Evolutionary conservation across 2,113 vertebrate species (phyloP), one percentile per base, ranked within the genome.

Genomic region (Riparia riparia): DNA sequence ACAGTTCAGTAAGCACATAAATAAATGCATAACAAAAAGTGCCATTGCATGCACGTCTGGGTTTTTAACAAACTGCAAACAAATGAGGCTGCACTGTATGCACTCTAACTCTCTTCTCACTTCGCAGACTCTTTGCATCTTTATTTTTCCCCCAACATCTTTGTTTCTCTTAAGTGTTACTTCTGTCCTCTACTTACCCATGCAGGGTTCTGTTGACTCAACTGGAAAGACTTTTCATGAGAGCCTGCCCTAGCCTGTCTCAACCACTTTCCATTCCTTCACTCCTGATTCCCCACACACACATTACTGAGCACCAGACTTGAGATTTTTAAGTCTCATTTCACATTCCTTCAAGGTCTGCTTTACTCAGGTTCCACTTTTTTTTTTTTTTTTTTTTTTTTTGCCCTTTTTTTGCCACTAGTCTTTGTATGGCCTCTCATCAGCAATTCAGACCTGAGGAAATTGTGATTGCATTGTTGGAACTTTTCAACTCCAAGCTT

Each of bases 361-460:
- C 81, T 90, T 78, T 93, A 51, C 74, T 78, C 72, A 60, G 57
- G 81, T 7, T 44, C 82, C 51, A 34, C 21, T 3, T 57, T 92
- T 85, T 61, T 49, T 12, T 12, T 51, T 87, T 82, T 58, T 20
- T 22, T 50, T 44, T 53, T 7, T 37, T 88, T 58, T 51, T 56
- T 57, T 32, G 76, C 87, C 86, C 56, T 51, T 56, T 57, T 32
- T 78, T 34, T 83, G 24, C 56, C 79, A 31, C 61, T 60, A 25
- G 42, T 79, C 70, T 93, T 94, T 65, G 85, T 82, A 86, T 57
- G 90, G 95, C 97, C 89, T 85, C 72, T 92, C 96, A 96, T 96
- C 93, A 94, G 96, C 94, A 96, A 96, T 91, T 97, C 93, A 96
- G 78, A 95, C 92, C 96, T 65, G 94, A 97, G 92, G 95, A 92